Percentiles rank a stretch among this genome's conserved stretches.
These are phyloP conservation scores for Alcedo atthis DNA, from an alignment of 2,797 vertebrate species.

Conservation along the genomic window DNA sequence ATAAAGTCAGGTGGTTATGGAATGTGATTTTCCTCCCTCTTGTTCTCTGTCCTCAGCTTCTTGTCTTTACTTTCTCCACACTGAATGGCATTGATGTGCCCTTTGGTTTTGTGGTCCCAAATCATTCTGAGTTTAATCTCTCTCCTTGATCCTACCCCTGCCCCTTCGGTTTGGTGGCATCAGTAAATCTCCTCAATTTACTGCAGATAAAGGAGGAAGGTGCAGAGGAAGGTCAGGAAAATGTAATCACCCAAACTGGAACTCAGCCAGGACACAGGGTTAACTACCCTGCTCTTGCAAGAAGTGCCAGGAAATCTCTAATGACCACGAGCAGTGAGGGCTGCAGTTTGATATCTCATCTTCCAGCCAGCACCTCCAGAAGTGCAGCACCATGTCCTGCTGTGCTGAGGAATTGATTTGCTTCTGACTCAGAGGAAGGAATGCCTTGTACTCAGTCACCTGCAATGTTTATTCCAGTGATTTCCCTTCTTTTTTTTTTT, in stretches of 20 bases:
- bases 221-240: slow-evolving; percentile 39
- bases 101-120: slow-evolving; percentile 15
- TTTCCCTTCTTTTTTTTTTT: neutral
- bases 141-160: neutral
- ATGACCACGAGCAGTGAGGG: slow-evolving; percentile 20
- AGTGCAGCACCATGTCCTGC: neutral
- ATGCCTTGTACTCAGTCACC: neutral
- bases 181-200: slow-evolving; percentile 60
- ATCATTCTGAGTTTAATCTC: slow-evolving; percentile 33
- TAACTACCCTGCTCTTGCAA: slow-evolving; percentile 34
- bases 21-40: neutral
- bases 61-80: neutral
- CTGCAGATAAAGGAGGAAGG: slow-evolving; percentile 25
- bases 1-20: neutral
- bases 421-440: neutral
- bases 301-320: slow-evolving; percentile 58
- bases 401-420: slow-evolving; percentile 28
- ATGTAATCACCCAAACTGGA: slow-evolving; percentile 57
- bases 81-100: neutral
- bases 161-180: neutral
- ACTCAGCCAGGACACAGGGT: slow-evolving; percentile 43
- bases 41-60: neutral
- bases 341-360: slow-evolving; percentile 15
- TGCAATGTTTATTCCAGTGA: neutral
- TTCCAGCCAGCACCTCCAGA: neutral